Evolutionary conservation across 2,113 vertebrate species (phyloP).

Genomic region (Tinamus guttatus): DNA sequence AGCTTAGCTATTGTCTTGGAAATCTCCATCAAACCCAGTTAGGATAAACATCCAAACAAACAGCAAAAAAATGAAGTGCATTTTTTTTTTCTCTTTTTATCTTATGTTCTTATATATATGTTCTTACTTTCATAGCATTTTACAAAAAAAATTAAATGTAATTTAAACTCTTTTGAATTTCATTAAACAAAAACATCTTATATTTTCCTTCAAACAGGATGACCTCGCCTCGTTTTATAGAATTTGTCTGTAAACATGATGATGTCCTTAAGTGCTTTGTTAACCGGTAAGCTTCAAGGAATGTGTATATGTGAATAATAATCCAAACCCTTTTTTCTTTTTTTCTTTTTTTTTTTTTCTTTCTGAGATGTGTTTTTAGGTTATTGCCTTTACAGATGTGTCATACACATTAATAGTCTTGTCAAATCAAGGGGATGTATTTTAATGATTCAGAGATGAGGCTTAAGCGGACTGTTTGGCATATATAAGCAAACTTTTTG

Average conservation of each 20-base stretch:
- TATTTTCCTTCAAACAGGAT: constrained; percentile 81
- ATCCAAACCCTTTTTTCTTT: neutral
- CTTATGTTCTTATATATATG: neutral
- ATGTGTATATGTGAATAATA: neutral
- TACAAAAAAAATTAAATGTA: neutral
- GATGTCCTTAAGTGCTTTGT: constrained; percentile 99
- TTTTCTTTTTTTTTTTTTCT: neutral
- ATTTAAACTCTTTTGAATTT: neutral
- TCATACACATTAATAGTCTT: neutral
- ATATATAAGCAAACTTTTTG: neutral
- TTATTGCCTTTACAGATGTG: neutral
- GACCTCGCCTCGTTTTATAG: constrained; percentile 97
- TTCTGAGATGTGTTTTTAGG: neutral
- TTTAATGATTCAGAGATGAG: neutral
- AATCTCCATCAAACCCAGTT: neutral
- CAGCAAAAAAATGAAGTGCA: neutral
- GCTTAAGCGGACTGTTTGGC: neutral
- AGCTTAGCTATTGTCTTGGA: neutral
- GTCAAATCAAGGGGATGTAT: neutral
- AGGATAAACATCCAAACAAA: neutral
- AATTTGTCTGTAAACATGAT: constrained; percentile 98
- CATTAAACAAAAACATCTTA: neutral
- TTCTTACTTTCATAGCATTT: neutral
- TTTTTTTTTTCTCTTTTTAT: neutral
- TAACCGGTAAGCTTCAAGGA: constrained; percentile 85